phyloP scores from a whole-genome alignment of 2,888 invertebrate genomes.

The Agonum fuliginosum region DNA sequence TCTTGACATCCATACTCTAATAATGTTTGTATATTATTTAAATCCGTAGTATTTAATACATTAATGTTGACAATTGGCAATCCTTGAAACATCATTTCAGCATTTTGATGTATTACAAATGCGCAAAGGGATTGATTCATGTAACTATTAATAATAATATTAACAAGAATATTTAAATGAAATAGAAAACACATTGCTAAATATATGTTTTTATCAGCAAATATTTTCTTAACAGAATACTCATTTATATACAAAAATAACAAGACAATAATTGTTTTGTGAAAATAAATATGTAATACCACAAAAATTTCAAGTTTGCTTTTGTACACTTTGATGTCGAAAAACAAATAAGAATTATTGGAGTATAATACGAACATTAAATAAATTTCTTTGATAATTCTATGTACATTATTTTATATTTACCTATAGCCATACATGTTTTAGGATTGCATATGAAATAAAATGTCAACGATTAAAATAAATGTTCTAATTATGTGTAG shows the following conservation, averaged over 20 bases:
- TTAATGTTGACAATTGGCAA: conserved; percentile 28
- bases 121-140: conserved; percentile 32
- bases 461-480: conserved; percentile 1
- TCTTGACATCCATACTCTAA: conserved; percentile 50
- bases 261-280: background rate
- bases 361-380: conserved; percentile 1
- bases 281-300: background rate
- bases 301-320: conserved; percentile 27
- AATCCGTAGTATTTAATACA: background rate
- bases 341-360: conserved; percentile 25
- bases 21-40: background rate
- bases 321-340: conserved; percentile 19
- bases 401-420: conserved; percentile 26
- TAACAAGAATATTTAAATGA: conserved; percentile 45
- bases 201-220: background rate
- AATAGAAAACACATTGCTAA: conserved; percentile 40
- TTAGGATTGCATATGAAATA: conserved; percentile 15
- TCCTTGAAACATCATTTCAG: conserved; percentile 6
- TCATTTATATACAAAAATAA: conserved; percentile 16
- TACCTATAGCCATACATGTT: background rate
- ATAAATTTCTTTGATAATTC: background rate
- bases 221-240: background rate
- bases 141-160: conserved; percentile 52
- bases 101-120: conserved; percentile 31
- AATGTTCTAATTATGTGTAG: conserved; percentile 3